Percentiles rank a stretch among this genome's conserved stretches.
Conservation (phyloP, 1,140 invertebrate genomes). For the Oreohelix idahoensis region DNA sequence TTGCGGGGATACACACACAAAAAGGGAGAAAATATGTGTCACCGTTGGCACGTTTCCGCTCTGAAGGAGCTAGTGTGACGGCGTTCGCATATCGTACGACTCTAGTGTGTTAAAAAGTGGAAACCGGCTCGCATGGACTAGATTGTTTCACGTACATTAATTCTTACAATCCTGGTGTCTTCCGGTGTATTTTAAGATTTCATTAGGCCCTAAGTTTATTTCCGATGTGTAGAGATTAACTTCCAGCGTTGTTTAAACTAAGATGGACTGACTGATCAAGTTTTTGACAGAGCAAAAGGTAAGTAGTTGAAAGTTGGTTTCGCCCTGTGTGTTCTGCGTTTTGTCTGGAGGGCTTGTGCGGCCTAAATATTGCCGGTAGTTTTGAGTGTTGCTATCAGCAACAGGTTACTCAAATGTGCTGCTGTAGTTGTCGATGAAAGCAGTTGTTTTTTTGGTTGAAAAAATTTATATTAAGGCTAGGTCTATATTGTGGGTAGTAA, state of each 20-base stretch:
- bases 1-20: not conserved
- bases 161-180: not conserved
- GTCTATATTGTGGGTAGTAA: too few species aligned
- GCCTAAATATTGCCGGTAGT: not conserved
- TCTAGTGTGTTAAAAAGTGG: not conserved
- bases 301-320: not conserved
- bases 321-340: not conserved
- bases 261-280: not conserved
- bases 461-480: too few species aligned
- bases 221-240: not conserved
- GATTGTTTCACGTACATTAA: not conserved
- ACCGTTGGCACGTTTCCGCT: not conserved
- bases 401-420: not conserved
- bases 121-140: not conserved
- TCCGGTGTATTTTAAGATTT: not conserved
- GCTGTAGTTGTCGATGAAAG: not conserved
- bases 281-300: not conserved
- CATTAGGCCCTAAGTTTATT: not conserved
- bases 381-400: conserved; percentile 8
- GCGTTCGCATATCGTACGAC: conserved; percentile 3
- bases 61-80: not conserved
- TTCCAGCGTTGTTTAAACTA: not conserved
- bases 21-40: conserved; percentile 8
- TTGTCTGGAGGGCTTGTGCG: not conserved
- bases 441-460: not conserved